These are phyloP conservation scores for Eristalinus aeneus DNA, from an alignment of 2,888 invertebrate genomes.

Conservation along the genomic window DNA sequence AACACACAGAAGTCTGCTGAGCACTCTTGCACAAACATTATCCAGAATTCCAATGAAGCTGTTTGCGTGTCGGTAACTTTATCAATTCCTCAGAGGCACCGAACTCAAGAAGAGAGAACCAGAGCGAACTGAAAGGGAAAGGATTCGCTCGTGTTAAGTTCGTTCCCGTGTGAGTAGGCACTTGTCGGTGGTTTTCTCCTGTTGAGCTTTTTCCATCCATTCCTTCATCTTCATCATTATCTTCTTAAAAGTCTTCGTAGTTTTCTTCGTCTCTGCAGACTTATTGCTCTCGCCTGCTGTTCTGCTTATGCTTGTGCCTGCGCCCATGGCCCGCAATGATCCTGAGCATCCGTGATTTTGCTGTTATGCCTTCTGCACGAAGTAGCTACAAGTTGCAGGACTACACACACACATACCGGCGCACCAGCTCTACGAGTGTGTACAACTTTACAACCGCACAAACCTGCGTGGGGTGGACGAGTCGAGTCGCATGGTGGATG, in stretches of 20 bases:
- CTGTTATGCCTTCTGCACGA: slow-evolving; percentile 51
- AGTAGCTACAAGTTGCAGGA: slow-evolving; percentile 71
- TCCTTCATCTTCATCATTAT: neutral
- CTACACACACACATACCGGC: neutral
- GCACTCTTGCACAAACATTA: neutral
- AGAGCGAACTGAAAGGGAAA: slow-evolving; percentile 65
- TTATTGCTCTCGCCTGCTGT: slow-evolving; percentile 7
- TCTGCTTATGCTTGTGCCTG: neutral
- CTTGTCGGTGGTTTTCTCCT: slow-evolving; percentile 34
- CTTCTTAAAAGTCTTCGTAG: neutral
- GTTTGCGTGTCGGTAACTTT: neutral
- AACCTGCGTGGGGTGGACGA: neutral
- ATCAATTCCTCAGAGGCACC: neutral
- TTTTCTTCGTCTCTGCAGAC: neutral
- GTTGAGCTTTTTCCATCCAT: slow-evolving; percentile 30
- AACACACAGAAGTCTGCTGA: neutral
- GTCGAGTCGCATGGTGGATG: neutral
- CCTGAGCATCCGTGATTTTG: slow-evolving; percentile 42
- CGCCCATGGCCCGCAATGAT: slow-evolving; percentile 28
- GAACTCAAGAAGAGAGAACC: slow-evolving; percentile 37
- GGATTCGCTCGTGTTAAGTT: slow-evolving; percentile 34
- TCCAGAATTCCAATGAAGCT: neutral
- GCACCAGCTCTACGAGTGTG: neutral
- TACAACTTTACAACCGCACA: slow-evolving; percentile 18
- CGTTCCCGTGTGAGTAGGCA: slow-evolving; percentile 17